phyloP scores from a whole-genome alignment of 2,797 vertebrate species.

The Pseudotriccus pelzelni region DNA sequence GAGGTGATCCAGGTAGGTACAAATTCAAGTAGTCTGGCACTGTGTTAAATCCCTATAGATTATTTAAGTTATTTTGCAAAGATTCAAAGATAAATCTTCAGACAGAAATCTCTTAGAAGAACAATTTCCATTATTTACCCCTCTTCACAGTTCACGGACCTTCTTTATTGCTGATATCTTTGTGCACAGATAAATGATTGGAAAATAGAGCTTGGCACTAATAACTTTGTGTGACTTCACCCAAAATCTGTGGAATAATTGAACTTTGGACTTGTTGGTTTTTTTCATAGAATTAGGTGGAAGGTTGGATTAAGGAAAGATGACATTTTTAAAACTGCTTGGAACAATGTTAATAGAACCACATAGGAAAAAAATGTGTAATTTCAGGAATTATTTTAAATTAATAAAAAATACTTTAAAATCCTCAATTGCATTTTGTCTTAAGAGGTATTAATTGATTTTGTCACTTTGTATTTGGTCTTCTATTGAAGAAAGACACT shows the following conservation, averaged over 20 bases:
- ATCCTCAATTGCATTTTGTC: not conserved
- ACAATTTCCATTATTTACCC: not conserved
- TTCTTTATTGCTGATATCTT: not conserved
- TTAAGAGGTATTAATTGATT: not conserved
- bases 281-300: not conserved
- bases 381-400: not conserved
- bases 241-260: not conserved
- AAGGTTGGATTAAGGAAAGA: not conserved
- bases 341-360: not conserved
- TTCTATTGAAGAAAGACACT: not conserved
- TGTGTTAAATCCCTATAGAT: slow-evolving; percentile 19
- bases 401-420: not conserved
- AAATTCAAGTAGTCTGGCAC: slow-evolving; percentile 38
- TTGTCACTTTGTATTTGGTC: not conserved
- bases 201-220: not conserved
- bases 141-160: not conserved
- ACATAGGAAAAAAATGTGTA: not conserved
- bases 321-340: not conserved
- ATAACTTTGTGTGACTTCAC: not conserved
- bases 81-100: slow-evolving; percentile 3
- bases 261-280: not conserved
- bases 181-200: not conserved
- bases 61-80: slow-evolving; percentile 28
- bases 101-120: not conserved
- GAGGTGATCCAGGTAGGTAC: slow-evolving; percentile 28